phyloP scores from a whole-genome alignment of 2,888 invertebrate species.

The Schizaphis graminum region DNA sequence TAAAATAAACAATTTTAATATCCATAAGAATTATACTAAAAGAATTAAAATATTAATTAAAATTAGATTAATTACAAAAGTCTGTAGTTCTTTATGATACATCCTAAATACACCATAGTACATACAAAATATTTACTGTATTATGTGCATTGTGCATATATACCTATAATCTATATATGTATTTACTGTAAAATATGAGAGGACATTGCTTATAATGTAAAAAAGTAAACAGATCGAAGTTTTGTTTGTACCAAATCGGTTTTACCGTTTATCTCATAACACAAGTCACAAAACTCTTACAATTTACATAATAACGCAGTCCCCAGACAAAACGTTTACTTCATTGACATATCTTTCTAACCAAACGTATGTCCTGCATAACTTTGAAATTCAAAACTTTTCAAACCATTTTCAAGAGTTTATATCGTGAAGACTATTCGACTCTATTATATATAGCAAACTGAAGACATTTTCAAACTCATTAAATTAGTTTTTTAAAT shows the following conservation, averaged over 20 bases:
- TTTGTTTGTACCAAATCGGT: slow-evolving; percentile 26
- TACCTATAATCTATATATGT: not conserved
- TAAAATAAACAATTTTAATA: not conserved
- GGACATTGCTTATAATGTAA: not conserved
- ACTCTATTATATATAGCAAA: not conserved
- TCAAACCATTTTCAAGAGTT: slow-evolving; percentile 11
- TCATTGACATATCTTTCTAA: slow-evolving; percentile 21
- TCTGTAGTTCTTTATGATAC: not conserved
- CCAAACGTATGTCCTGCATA: not conserved
- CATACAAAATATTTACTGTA: not conserved
- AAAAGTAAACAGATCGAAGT: slow-evolving; percentile 3
- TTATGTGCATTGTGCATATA: not conserved
- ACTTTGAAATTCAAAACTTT: slow-evolving; percentile 13
- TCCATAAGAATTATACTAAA: not conserved
- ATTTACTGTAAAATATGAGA: not conserved
- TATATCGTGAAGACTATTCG: not conserved
- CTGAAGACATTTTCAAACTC: not conserved
- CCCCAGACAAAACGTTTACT: slow-evolving; percentile 30
- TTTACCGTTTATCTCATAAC: slow-evolving; percentile 26
- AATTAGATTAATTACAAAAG: not conserved
- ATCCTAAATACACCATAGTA: not conserved
- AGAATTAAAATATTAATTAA: not conserved
- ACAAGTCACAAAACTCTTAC: slow-evolving; percentile 4
- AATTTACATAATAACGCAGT: slow-evolving; percentile 37
- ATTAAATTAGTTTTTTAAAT: not conserved